Conservation (phyloP, 2,113 vertebrate species). For the Nannobrachium achirus region DNA sequence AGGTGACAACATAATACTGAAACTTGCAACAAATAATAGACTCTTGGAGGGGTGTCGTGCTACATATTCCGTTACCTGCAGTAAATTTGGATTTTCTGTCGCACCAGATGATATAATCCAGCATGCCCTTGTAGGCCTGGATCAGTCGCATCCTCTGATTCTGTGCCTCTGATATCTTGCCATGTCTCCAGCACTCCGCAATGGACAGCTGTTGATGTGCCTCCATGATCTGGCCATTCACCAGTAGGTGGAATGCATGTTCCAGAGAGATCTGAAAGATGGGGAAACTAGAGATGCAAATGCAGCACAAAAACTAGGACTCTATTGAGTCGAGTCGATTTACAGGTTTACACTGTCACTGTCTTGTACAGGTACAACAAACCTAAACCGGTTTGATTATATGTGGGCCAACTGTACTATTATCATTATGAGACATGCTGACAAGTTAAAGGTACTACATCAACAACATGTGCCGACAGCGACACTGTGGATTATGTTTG, state of each 20-base stretch:
- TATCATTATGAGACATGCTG: too few species aligned
- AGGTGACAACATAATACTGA: constrained; percentile 46
- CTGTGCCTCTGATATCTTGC: constrained; percentile 79
- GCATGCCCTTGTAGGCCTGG: constrained; percentile 86
- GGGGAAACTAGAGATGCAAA: neutral
- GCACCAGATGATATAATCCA: constrained; percentile 87
- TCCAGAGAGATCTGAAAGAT: constrained; percentile 86
- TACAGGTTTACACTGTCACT: too few species aligned
- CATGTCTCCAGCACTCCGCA: constrained; percentile 88
- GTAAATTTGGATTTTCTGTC: constrained; percentile 72
- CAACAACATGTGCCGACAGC: too few species aligned
- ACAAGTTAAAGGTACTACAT: too few species aligned
- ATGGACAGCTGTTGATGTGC: constrained; percentile 81
- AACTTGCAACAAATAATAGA: constrained; percentile 39
- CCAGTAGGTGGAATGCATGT: constrained; percentile 86
- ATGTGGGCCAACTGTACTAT: too few species aligned
- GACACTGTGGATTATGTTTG: too few species aligned
- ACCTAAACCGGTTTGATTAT: neutral
- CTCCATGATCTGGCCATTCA: constrained; percentile 82
- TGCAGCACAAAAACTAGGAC: neutral
- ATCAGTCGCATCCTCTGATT: constrained; percentile 79
- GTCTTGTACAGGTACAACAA: neutral
- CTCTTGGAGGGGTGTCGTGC: neutral
- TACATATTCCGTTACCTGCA: constrained; percentile 71
- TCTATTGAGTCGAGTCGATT: neutral